phyloP scores from a whole-genome alignment of 2,113 vertebrate genomes.

The Hiodon alosoides region DNA sequence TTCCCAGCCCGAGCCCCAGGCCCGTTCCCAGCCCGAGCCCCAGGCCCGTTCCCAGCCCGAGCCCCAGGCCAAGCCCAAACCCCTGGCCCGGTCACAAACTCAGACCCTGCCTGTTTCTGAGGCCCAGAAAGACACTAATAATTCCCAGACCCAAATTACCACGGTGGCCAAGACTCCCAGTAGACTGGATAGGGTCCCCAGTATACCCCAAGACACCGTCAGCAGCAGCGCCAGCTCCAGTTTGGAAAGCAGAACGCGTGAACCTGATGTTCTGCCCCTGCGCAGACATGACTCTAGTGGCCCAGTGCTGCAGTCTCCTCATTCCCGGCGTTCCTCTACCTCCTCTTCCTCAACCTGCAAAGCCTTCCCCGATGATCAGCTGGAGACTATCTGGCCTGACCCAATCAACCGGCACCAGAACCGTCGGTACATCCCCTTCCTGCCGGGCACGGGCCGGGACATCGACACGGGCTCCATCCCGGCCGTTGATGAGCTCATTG shows the following conservation, averaged over 20 bases:
- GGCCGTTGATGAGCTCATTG: constrained; percentile 85
- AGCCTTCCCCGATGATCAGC: constrained; percentile 69
- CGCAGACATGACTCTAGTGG: constrained; percentile 77
- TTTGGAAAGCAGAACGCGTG: constrained; percentile 55
- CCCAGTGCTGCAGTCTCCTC: constrained; percentile 65
- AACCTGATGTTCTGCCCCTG: constrained; percentile 84
- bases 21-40: constrained; percentile 25
- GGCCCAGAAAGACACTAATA: constrained; percentile 20
- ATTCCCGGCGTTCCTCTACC: constrained; percentile 70
- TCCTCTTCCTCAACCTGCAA: constrained; percentile 66
- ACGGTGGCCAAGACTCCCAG: constrained; percentile 33
- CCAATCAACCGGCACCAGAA: constrained; percentile 90
- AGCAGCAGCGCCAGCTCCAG: constrained; percentile 56
- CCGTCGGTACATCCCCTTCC: constrained; percentile 88
- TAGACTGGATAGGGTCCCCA: constrained; percentile 38
- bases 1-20: constrained; percentile 29
- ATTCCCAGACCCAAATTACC: constrained; percentile 46
- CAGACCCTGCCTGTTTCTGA: constrained; percentile 27
- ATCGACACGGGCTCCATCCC: constrained; percentile 86
- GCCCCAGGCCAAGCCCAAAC: not conserved
- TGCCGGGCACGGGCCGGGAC: constrained; percentile 85
- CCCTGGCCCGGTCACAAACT: constrained; percentile 12
- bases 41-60: constrained; percentile 18
- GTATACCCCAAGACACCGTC: constrained; percentile 42
- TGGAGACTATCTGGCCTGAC: constrained; percentile 79